These are phyloP conservation scores for Mimumesa dahlbomi DNA, from an alignment of 2,888 invertebrate genomes.

Conservation along the genomic window DNA sequence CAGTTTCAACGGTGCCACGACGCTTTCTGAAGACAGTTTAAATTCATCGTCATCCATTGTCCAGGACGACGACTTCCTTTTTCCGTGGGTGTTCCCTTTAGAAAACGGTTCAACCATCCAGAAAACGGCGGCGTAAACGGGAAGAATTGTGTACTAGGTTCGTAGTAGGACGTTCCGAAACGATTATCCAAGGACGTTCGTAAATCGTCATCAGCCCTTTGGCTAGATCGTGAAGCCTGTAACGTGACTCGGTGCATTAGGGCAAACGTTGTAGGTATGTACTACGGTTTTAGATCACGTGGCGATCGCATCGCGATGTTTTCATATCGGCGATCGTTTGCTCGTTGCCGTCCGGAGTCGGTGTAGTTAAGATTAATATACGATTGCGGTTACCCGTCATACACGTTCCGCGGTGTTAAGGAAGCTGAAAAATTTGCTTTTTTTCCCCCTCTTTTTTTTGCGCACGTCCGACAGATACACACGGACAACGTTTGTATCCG, in stretches of 20 bases:
- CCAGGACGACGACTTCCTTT: neutral
- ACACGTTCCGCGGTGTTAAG: too few relatives aligned
- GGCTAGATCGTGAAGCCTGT: constrained; percentile 22
- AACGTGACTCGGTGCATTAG: constrained; percentile 34
- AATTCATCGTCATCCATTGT: neutral
- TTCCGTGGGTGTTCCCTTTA: neutral
- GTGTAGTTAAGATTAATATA: constrained; percentile 23
- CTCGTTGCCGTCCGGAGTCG: constrained; percentile 2
- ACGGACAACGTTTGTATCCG: too few relatives aligned
- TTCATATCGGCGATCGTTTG: neutral
- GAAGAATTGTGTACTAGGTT: neutral
- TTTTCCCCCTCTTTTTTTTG: too few relatives aligned
- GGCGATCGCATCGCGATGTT: constrained; percentile 25
- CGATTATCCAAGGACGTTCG: constrained; percentile 10
- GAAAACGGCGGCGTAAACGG: too few relatives aligned
- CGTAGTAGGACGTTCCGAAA: neutral
- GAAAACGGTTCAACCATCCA: neutral
- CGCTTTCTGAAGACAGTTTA: neutral
- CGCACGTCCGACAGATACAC: too few relatives aligned
- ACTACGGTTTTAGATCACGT: constrained; percentile 24
- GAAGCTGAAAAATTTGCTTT: too few relatives aligned
- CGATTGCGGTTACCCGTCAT: constrained; percentile 8
- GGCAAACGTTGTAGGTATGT: too few relatives aligned
- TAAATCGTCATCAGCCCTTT: constrained; percentile 9
- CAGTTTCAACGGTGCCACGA: neutral